These are phyloP conservation scores for Myiozetetes cayanensis DNA, from an alignment of 2,113 vertebrate species.

Conservation along the genomic window DNA sequence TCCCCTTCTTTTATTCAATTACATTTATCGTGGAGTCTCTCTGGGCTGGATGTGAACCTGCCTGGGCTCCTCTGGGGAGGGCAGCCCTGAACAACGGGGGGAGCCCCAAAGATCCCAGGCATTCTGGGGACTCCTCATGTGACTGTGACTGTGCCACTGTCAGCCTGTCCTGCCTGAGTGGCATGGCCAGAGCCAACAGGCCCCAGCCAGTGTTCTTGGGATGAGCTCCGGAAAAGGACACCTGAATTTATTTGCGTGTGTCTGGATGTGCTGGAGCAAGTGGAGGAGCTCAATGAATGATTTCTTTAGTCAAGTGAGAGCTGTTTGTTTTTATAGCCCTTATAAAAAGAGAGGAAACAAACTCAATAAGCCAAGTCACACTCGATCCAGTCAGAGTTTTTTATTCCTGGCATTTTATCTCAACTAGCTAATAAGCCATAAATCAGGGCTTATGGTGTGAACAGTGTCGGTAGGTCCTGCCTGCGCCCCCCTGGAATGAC, in stretches of 20 bases:
- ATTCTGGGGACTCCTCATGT: background rate
- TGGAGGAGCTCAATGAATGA: constrained; percentile 27
- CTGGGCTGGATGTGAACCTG: background rate
- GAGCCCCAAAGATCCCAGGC: accelerated
- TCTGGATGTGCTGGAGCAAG: constrained; percentile 18
- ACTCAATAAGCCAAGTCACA: constrained; percentile 58
- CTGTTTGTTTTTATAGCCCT: constrained; percentile 59
- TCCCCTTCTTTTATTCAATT: background rate
- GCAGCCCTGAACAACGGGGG: accelerated
- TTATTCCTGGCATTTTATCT: constrained; percentile 59
- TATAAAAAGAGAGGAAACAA: constrained; percentile 64
- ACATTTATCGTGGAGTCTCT: background rate
- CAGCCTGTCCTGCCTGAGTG: background rate
- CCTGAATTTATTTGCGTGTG: background rate
- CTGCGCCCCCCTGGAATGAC: background rate
- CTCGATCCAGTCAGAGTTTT: constrained; percentile 38
- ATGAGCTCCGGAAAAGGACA: background rate
- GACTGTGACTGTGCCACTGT: accelerated
- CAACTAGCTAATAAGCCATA: constrained; percentile 25
- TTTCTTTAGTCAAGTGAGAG: constrained; percentile 51
- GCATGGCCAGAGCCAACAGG: accelerated
- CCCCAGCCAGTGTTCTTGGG: background rate
- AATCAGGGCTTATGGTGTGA: constrained; percentile 45
- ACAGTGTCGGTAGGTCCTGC: background rate
- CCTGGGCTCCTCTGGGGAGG: no score